phyloP scores from a whole-genome alignment of 1,140 invertebrate species.

The Subanguina moxae region DNA sequence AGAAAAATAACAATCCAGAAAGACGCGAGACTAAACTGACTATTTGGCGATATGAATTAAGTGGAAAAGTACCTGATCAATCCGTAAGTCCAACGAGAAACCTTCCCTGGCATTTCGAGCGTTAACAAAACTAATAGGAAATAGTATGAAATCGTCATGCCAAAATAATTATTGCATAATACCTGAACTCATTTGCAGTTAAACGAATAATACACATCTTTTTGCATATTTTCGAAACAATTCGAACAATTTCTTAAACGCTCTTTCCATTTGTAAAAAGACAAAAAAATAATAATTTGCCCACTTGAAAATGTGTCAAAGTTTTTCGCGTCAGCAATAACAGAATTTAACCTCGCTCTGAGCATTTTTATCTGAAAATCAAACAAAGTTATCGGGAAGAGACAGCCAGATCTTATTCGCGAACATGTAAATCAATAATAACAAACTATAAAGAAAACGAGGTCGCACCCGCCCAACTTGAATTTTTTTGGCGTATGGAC shows the following conservation, averaged over 20 bases:
- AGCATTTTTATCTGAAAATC: not conserved
- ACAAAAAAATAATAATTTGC: not conserved
- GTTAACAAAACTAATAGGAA: not conserved
- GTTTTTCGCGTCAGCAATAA: not conserved
- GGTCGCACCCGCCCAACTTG: no score
- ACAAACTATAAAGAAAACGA: not conserved
- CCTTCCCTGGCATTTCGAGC: not conserved
- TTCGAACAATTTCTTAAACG: not conserved
- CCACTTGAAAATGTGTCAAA: not conserved
- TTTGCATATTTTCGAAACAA: not conserved
- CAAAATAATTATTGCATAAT: not conserved
- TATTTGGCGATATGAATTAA: no score
- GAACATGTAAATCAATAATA: not conserved
- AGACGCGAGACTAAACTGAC: no score
- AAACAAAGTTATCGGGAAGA: not conserved
- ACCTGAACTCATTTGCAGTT: not conserved
- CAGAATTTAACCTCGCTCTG: not conserved
- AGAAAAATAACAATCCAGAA: no score
- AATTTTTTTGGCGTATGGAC: no score
- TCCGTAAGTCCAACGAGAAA: not conserved
- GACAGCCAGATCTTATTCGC: not conserved
- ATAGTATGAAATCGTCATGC: not conserved
- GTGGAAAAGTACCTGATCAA: not conserved
- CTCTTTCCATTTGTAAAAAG: not conserved
- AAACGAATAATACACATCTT: not conserved